phyloP scores from a whole-genome alignment of 2,888 invertebrate species.

The Eucera pruinosa region DNA sequence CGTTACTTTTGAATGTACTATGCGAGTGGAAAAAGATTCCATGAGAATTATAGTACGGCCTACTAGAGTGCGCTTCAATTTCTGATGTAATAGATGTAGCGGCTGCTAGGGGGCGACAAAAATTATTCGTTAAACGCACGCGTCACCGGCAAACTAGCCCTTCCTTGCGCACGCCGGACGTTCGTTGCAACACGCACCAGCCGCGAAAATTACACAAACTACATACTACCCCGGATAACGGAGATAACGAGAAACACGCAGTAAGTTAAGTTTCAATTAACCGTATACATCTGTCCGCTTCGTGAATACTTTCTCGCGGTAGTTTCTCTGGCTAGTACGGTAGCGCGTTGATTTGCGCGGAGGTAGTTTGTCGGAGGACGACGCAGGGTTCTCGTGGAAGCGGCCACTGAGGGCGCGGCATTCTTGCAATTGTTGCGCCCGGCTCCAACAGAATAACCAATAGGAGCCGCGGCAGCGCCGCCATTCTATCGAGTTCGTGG shows the following conservation, averaged over 20 bases:
- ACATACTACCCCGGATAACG: constrained; percentile 57
- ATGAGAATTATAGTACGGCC: constrained; percentile 10
- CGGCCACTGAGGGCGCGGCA: constrained; percentile 71
- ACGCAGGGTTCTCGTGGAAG: constrained; percentile 69
- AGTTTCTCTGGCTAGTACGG: constrained; percentile 61
- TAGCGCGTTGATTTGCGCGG: constrained; percentile 72
- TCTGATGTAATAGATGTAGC: constrained; percentile 3
- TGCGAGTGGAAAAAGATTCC: constrained; percentile 22
- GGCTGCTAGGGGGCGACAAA: constrained; percentile 46
- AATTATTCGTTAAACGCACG: constrained; percentile 52
- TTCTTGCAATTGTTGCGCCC: constrained; percentile 67
- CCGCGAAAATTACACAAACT: constrained; percentile 63
- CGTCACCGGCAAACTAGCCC: constrained; percentile 62
- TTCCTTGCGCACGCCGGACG: constrained; percentile 63
- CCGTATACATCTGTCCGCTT: constrained; percentile 47
- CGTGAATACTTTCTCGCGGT: constrained; percentile 59
- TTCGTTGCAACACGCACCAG: constrained; percentile 60
- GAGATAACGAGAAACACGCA: constrained; percentile 62
- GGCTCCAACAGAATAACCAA: constrained; percentile 72
- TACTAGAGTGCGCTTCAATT: constrained; percentile 47
- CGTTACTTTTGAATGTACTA: constrained; percentile 31
- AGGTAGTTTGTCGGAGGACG: constrained; percentile 67
- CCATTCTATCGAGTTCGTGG: constrained; percentile 77
- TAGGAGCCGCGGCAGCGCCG: constrained; percentile 70
- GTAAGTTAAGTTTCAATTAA: constrained; percentile 67